A percentile compares a stretch with the other conserved stretches of the same genome.
phyloP scores from a whole-genome alignment of 2,888 invertebrate genomes.

The Harmothoe impar region DNA sequence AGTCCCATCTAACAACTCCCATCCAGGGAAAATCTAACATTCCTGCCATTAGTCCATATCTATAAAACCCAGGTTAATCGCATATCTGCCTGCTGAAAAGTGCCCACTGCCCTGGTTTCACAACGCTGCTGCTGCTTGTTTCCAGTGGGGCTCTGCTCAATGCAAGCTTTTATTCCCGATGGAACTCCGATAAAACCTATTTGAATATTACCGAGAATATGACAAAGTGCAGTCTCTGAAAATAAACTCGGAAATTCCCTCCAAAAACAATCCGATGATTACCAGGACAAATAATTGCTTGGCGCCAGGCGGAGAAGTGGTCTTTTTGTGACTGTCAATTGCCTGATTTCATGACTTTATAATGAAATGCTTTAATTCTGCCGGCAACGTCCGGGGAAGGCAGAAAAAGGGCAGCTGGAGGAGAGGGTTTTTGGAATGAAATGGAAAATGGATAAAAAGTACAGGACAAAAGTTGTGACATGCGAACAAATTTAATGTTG shows the following conservation, averaged over 20 bases:
- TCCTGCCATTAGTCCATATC: too few relatives aligned
- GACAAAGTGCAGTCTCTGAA: constrained; percentile 42
- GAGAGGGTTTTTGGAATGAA: neutral
- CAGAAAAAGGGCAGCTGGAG: neutral
- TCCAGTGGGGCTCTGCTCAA: neutral
- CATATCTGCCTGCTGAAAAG: too few relatives aligned
- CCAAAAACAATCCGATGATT: constrained; percentile 44
- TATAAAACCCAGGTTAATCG: too few relatives aligned
- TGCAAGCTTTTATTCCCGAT: constrained; percentile 1
- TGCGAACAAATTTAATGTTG: constrained; percentile 5
- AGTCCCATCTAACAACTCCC: too few relatives aligned
- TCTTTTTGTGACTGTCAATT: constrained; percentile 21
- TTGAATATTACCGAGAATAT: constrained; percentile 44
- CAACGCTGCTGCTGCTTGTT: neutral
- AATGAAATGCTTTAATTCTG: constrained; percentile 48
- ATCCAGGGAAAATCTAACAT: too few relatives aligned
- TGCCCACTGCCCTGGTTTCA: neutral
- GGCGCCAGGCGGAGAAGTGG: neutral
- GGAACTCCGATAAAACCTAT: neutral
- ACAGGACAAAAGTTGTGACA: neutral
- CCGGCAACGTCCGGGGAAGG: neutral
- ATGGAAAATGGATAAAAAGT: neutral
- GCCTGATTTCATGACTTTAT: constrained; percentile 52
- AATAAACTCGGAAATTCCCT: constrained; percentile 19
- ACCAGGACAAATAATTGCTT: constrained; percentile 53